Conservation (phyloP, 2,113 vertebrate species). For the Struthio camelus region DNA sequence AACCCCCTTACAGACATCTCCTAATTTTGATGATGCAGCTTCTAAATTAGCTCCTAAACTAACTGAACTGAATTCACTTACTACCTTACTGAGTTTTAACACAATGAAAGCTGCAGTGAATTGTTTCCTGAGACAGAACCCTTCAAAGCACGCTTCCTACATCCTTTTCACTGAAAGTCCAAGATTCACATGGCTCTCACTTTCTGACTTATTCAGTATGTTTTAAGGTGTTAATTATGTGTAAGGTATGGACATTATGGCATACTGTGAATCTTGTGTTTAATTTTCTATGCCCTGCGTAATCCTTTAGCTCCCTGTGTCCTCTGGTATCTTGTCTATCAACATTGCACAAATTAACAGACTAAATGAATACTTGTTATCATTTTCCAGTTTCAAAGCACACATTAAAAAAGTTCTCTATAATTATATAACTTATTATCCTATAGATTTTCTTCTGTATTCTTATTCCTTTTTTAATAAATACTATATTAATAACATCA, state of each 20-base stretch:
- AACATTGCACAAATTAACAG: background rate
- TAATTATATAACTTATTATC: background rate
- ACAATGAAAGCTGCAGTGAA: background rate
- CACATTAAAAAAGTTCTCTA: background rate
- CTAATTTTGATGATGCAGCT: background rate
- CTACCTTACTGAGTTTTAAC: background rate
- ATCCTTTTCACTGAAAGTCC: background rate
- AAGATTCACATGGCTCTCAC: background rate
- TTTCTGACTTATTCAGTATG: background rate
- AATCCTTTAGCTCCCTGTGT: background rate
- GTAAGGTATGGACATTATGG: background rate
- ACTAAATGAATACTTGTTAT: background rate
- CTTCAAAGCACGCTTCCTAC: background rate
- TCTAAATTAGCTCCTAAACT: background rate
- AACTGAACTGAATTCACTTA: background rate
- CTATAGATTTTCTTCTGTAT: background rate
- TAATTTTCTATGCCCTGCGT: background rate
- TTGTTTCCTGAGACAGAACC: background rate
- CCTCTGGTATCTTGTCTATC: constrained; percentile 10
- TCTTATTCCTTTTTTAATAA: background rate
- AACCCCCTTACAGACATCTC: background rate
- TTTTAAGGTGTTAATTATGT: background rate
- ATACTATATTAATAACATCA: background rate
- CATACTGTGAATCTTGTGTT: background rate
- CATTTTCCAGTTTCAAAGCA: background rate